Conservation (phyloP, 2,888 invertebrate genomes). For the Synergus japonicus region DNA sequence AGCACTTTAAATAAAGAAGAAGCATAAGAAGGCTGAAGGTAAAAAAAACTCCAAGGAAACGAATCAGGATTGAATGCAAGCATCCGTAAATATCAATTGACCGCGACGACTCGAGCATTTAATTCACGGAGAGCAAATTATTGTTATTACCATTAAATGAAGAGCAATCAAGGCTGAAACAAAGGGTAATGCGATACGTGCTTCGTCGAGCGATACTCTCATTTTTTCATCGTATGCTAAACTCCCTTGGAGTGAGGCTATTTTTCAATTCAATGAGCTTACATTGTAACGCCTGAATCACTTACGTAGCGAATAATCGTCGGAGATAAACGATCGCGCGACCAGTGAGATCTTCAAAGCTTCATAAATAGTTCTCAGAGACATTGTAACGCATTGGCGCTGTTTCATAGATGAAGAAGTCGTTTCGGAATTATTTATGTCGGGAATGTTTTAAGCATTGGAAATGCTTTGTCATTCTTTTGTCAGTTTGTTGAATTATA, state of each 20-base stretch:
- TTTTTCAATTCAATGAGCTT: constrained; percentile 38
- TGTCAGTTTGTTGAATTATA: not conserved
- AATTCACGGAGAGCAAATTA: constrained; percentile 12
- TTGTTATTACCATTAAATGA: constrained; percentile 31
- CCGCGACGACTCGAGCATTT: constrained; percentile 14
- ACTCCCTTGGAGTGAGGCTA: not conserved
- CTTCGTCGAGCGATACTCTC: constrained; percentile 45
- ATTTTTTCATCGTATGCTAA: constrained; percentile 2
- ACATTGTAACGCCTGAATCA: constrained; percentile 53
- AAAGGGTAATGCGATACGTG: constrained; percentile 21
- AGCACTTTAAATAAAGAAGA: not conserved
- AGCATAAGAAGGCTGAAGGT: not conserved
- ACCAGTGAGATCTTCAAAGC: constrained; percentile 59
- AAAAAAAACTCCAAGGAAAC: not conserved
- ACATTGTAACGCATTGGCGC: not conserved
- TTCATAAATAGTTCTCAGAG: constrained; percentile 25
- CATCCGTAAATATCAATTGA: constrained; percentile 28
- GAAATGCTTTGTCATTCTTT: not conserved
- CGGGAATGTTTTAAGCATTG: constrained; percentile 3
- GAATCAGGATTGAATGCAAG: constrained; percentile 20
- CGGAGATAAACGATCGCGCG: constrained; percentile 62
- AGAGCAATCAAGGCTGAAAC: constrained; percentile 13
- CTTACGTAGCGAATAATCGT: constrained; percentile 62
- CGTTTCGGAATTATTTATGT: constrained; percentile 1
- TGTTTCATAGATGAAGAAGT: constrained; percentile 6